Conservation (phyloP, 37 sponge, comb jelly and placozoan genomes). For the Petrosia ficiformis region DNA sequence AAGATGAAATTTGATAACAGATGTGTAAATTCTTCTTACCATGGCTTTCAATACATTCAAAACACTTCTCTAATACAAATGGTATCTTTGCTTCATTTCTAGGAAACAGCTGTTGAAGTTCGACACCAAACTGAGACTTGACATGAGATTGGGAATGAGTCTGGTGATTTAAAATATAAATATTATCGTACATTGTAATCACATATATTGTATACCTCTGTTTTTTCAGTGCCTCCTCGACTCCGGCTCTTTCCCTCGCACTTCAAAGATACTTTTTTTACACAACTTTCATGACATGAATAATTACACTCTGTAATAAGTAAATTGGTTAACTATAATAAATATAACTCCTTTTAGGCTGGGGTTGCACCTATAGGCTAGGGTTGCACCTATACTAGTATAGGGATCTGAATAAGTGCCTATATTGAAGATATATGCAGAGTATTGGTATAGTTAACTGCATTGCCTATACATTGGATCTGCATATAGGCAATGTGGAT, state of each 20-base stretch:
- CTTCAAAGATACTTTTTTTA: conserved; percentile 47
- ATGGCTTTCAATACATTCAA: conserved; percentile 52
- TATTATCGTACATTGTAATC: background rate
- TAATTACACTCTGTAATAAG: conserved; percentile 52
- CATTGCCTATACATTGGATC: no score
- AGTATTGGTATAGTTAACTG: no score
- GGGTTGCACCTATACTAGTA: no score
- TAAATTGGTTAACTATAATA: no score
- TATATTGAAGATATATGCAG: no score
- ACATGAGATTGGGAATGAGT: background rate
- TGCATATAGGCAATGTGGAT: no score
- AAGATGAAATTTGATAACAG: background rate
- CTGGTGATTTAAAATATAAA: background rate
- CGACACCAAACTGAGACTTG: conserved; percentile 66
- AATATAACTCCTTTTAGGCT: no score
- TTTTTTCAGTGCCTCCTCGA: background rate
- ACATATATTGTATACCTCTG: background rate
- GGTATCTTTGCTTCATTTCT: conserved; percentile 38
- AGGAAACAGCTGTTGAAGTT: conserved; percentile 53
- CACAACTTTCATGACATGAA: conserved; percentile 67
- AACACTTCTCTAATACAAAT: conserved; percentile 52
- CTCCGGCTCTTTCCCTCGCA: conserved; percentile 53
- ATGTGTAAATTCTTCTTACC: conserved; percentile 27
- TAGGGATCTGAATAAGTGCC: no score
- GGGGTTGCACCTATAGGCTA: no score